Evolutionary conservation across 2,113 vertebrate species (phyloP).

Genomic region (Pitta sordida): DNA sequence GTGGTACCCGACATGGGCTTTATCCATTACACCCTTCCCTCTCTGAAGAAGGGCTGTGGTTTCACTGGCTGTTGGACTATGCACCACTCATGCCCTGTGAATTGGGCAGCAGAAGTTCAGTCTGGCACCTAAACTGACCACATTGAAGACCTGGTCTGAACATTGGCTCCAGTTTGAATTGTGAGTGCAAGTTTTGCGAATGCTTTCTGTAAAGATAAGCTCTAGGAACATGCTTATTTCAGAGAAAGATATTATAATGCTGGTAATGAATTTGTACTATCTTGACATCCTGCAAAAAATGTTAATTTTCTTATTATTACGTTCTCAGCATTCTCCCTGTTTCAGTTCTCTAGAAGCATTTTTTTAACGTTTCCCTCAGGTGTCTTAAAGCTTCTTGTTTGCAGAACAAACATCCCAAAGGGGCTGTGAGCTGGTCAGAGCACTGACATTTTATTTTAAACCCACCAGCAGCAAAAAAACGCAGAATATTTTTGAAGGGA

Average conservation of each 20-base stretch:
- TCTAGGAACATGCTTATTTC: neutral
- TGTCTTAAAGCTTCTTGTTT: constrained; percentile 20
- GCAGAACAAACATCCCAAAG: neutral
- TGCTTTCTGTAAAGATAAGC: neutral
- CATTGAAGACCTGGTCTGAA: neutral
- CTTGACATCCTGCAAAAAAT: neutral
- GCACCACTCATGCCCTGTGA: neutral
- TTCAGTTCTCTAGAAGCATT: neutral
- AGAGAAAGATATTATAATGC: neutral
- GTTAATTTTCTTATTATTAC: neutral
- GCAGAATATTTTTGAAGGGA: constrained; percentile 67
- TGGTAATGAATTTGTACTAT: neutral
- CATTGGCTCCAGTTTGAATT: neutral
- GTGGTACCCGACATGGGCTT: accelerated
- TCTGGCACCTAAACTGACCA: neutral
- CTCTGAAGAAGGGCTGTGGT: neutral
- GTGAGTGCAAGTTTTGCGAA: neutral
- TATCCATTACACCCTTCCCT: neutral
- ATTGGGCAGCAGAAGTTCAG: neutral
- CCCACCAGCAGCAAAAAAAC: constrained; percentile 25
- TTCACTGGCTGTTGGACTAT: neutral
- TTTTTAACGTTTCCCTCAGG: constrained; percentile 6
- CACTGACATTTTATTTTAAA: constrained; percentile 46
- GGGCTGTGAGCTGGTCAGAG: constrained; percentile 2
- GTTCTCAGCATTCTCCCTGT: neutral